A percentile compares a stretch with the other conserved stretches of the same genome.
Evolutionary conservation across 2,113 vertebrate genomes (phyloP).

Genomic region (Lontra canadensis): DNA sequence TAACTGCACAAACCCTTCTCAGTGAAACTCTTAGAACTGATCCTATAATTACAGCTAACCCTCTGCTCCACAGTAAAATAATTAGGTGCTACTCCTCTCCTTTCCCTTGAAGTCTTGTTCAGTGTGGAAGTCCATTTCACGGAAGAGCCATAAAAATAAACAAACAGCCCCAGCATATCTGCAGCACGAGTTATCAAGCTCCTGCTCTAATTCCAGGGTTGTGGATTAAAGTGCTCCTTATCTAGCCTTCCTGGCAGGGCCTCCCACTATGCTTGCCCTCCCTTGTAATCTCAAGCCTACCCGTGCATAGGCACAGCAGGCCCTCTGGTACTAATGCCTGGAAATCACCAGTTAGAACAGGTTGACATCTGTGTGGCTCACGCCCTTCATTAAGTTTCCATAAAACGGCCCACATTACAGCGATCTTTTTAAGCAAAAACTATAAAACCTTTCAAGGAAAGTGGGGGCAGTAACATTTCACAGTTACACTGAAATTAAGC

Average conservation of each 20-base stretch:
- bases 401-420: constrained; percentile 26
- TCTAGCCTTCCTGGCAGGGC: constrained; percentile 12
- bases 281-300: background rate
- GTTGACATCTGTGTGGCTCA: constrained; percentile 45
- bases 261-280: background rate
- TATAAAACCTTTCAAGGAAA: constrained; percentile 57
- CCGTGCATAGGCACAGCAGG: background rate
- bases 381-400: constrained; percentile 57
- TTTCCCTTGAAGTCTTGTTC: constrained; percentile 19
- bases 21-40: constrained; percentile 13
- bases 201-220: constrained; percentile 57
- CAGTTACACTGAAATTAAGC: constrained; percentile 61
- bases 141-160: constrained; percentile 60
- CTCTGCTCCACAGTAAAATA: constrained; percentile 37
- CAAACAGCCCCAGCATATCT: background rate
- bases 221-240: constrained; percentile 58
- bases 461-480: constrained; percentile 44
- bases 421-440: constrained; percentile 41
- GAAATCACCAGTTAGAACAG: constrained; percentile 57
- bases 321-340: background rate
- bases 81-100: background rate
- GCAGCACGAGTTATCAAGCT: constrained; percentile 23
- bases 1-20: constrained; percentile 10
- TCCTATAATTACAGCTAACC: background rate
- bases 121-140: constrained; percentile 35